Percentiles rank a stretch among this genome's conserved stretches.
phyloP scores from a whole-genome alignment of 1,140 invertebrate species.

The Caenorhabditis remanei region DNA sequence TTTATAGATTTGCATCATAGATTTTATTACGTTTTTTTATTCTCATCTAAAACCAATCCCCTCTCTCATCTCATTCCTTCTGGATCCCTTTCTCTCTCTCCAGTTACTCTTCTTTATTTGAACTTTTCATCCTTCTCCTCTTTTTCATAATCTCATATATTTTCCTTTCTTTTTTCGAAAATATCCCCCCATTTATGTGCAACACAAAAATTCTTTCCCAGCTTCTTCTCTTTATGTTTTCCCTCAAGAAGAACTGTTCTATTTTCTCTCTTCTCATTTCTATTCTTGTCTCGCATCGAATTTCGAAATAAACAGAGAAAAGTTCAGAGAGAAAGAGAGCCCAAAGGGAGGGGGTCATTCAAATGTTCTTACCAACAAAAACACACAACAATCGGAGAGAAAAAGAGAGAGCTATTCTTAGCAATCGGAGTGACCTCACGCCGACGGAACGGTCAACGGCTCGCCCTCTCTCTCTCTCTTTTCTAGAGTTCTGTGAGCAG shows the following conservation, averaged over 20 bases:
- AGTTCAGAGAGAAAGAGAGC: background rate
- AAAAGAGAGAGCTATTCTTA: background rate
- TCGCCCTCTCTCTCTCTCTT: background rate
- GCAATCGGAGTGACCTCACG: conserved; percentile 16
- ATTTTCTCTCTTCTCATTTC: conserved; percentile 3
- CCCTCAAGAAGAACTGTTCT: background rate
- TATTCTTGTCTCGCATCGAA: conserved; percentile 35
- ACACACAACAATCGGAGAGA: background rate
- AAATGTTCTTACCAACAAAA: background rate
- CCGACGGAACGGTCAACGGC: background rate
- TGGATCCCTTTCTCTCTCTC: background rate
- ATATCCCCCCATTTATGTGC: conserved; percentile 16
- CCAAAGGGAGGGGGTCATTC: conserved; percentile 7
- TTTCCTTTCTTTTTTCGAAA: background rate
- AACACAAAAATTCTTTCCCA: background rate
- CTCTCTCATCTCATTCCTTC: background rate
- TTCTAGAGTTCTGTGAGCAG: too few relatives aligned
- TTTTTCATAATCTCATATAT: too few relatives aligned
- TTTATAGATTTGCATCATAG: background rate
- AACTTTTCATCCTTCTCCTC: background rate
- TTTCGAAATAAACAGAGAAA: conserved; percentile 39
- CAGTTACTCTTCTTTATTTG: background rate
- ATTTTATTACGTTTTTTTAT: background rate
- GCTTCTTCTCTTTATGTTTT: background rate
- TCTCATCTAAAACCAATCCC: background rate